Base-by-base conservation (phyloP, 2,113 vertebrate species). In the Fregata magnificens region DNA sequence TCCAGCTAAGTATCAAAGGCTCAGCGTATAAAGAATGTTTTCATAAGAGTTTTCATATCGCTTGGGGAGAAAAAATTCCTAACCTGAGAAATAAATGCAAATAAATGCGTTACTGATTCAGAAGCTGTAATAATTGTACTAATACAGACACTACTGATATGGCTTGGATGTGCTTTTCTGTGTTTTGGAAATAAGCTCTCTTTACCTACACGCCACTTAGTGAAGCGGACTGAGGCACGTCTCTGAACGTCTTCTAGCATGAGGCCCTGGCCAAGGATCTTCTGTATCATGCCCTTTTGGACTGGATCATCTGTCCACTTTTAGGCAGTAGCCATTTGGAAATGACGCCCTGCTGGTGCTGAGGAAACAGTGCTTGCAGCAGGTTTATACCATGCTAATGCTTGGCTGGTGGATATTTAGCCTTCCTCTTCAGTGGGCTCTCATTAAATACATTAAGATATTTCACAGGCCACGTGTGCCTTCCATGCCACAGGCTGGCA, bases 141-240 rank as follows among this genome's bases (percentile, higher is more conserved):
- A 28, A 55, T 7, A 61, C 2, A 21, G 8, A 85, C 13, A 24
- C 19, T 13, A 19, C 50, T 42, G 21, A 17, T n/a, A 36, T 3
- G 12, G 55, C 24, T 76, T 69, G 29, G 38, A 53, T 3, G 0
- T 59, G 14, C 24, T 80, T 38, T 80, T 50, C 13, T 42, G 17
- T 42, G 16, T 20, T 69, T 81, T 73, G 29, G 49, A 77, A 93
- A 58, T 53, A 58, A 58, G 22, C 11, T 45, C 21, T 31, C 26
- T 29, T 24, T 52, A 22, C 61, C 40, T 67, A 72, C 40, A 18
- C 7, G 22, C 14, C 28, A 21, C 14, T 22, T 36, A 55, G 38
- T 8, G 36, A 92, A 85, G 15, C 0, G 1, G 38, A 49, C 22
- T 2, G 1, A 80, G 20, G 19, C 10, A 32, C 0, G 0, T 38